Percentiles rank a stretch among this genome's conserved stretches.
phyloP scores from a whole-genome alignment of 23 tunicate genomes.

The Styela clava region DNA sequence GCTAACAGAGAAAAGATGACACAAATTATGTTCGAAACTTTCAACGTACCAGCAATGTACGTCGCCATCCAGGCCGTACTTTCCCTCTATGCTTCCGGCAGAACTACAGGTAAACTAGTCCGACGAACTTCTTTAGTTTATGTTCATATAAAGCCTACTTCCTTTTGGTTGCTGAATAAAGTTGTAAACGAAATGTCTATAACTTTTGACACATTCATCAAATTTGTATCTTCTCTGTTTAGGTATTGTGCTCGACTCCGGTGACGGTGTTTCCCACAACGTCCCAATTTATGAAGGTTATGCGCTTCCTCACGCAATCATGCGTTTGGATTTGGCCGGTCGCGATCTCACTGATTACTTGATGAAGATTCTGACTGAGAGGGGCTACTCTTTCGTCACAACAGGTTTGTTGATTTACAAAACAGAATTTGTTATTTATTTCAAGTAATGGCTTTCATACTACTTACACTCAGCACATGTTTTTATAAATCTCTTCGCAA shows the following conservation, averaged over 20 bases:
- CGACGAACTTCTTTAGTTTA: no score
- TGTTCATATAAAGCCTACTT: no score
- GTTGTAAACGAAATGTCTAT: background rate
- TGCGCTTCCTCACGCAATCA: constrained; percentile 91
- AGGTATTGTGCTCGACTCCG: constrained; percentile 78
- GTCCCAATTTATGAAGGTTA: constrained; percentile 95
- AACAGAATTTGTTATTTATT: background rate
- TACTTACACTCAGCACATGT: background rate
- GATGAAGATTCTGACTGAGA: constrained; percentile 81
- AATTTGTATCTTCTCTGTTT: background rate
- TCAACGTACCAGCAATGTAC: background rate
- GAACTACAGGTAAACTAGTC: constrained; percentile 42
- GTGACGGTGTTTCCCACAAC: constrained; percentile 96
- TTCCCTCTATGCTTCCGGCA: constrained; percentile 56
- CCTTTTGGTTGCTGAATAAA: background rate
- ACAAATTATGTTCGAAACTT: constrained; percentile 35
- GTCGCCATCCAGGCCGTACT: constrained; percentile 14
- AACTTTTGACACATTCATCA: background rate
- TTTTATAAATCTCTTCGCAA: background rate
- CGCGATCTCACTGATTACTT: constrained; percentile 82
- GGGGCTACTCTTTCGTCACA: constrained; percentile 50
- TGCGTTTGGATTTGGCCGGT: constrained; percentile 87
- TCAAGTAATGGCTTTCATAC: background rate
- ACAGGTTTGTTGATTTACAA: background rate
- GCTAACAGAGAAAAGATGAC: constrained; percentile 26